Conservation (phyloP, 2,113 vertebrate genomes). For the Tamias sibiricus region DNA sequence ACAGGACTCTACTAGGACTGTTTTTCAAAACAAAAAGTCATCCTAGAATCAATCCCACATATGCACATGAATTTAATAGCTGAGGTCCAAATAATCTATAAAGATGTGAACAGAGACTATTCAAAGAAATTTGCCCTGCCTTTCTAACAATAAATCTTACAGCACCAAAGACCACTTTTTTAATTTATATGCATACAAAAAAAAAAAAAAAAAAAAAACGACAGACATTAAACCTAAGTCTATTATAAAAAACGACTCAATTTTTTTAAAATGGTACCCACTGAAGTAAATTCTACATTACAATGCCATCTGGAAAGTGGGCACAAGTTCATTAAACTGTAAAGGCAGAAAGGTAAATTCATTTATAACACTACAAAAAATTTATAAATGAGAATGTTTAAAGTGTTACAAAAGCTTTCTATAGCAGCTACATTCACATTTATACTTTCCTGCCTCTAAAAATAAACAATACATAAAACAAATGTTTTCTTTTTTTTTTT, state of each 20-base stretch:
- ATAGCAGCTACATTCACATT: neutral
- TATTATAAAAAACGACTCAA: conserved; percentile 31
- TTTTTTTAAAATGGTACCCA: neutral
- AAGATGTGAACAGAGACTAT: conserved; percentile 27
- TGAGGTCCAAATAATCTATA: conserved; percentile 60
- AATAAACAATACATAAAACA: conserved; percentile 37
- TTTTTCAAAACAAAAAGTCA: conserved; percentile 34
- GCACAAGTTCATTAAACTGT: neutral
- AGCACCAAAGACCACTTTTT: conserved; percentile 17
- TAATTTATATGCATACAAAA: conserved; percentile 44
- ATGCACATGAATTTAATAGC: neutral
- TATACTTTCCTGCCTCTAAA: conserved; percentile 49
- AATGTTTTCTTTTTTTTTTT: too few relatives aligned
- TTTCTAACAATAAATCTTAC: conserved; percentile 47
- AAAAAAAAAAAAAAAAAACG: too few relatives aligned
- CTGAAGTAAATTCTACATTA: conserved; percentile 48
- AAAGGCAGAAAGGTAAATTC: conserved; percentile 8
- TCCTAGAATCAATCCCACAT: conserved; percentile 8
- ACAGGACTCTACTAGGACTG: conserved; percentile 8
- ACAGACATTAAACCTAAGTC: neutral
- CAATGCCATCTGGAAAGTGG: neutral
- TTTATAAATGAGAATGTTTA: conserved; percentile 48
- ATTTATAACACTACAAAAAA: conserved; percentile 4
- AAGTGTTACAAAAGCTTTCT: conserved; percentile 44
- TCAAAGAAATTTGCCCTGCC: neutral